Base-by-base conservation (phyloP, 2,888 invertebrate genomes). In the Gymnocheta viridis region DNA sequence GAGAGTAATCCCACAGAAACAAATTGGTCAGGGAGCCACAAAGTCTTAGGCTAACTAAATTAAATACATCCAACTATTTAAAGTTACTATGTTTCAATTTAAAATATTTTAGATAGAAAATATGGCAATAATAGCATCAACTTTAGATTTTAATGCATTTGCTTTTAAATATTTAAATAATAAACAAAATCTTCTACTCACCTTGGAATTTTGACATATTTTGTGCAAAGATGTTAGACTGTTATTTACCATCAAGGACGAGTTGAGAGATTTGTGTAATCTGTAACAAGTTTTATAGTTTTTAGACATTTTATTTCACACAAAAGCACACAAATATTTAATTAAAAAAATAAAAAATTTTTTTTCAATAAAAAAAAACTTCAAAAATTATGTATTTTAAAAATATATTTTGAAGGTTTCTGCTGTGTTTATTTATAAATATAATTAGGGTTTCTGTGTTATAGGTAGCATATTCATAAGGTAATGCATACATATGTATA, bases 211-310 rank as follows among this genome's bases (percentile, higher is more conserved):
- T 56, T 54, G 29, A 49, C 47, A 74, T 56, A 51, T 79, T 76
- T 83, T 83, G 49, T 79, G 67, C 24, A 83, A 19, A 10, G 74
- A 83, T 41, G 82, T 79, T n/a, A 64, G 17, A 54, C 82, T 82
- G 24, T 5, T 60, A 14, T 27, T 27, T 2, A 2, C 9, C n/a
- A 2, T n/a, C 27, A 69, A 29, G 0, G 72, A 51, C 4, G 49
- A 38, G 0, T 69, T 69, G 14, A 58, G 12, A 32, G 27, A 14
- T 17, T 24, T 78, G 9, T 58, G 49, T 5, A 67, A 49, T 32
- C 49, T 73, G 66, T 49, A 72, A 49, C 10, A 60, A 41, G 64
- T 67, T 41, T 66, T 51, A 19, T 41, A 22, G n/a, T 64, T 64
- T 32, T 67, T 58, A 24, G 72, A 62, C 82, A 82, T 82, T 44